Conservation (phyloP, 2,888 invertebrate genomes). For the Ethmia dodecea region DNA sequence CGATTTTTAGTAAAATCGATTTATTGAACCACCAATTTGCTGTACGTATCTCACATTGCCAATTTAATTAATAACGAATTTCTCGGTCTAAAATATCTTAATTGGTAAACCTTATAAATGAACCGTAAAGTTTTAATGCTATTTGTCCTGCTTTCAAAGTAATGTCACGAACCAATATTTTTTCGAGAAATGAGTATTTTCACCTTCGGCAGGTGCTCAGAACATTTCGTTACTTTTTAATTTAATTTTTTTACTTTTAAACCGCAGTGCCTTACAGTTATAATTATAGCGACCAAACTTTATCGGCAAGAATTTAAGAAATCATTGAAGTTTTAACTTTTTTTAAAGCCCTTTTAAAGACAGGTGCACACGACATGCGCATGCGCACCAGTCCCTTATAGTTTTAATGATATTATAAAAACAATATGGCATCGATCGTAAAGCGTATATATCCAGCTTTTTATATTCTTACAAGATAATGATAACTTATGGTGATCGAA, state of each 20-base stretch:
- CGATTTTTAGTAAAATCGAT: slow-evolving; percentile 10
- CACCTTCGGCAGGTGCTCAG: slow-evolving; percentile 1
- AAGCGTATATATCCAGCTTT: too few relatives aligned
- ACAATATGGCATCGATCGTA: slow-evolving; percentile 49
- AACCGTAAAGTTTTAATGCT: too few relatives aligned
- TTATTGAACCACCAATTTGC: slow-evolving; percentile 11
- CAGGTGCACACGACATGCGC: slow-evolving; percentile 30
- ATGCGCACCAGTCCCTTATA: slow-evolving; percentile 34
- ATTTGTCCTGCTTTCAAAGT: too few relatives aligned
- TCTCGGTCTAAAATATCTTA: too few relatives aligned
- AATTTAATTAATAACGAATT: too few relatives aligned
- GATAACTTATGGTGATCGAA: too few relatives aligned
- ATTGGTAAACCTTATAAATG: too few relatives aligned
- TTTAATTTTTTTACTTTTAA: too few relatives aligned
- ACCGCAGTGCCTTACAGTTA: slow-evolving; percentile 3
- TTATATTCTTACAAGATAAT: too few relatives aligned
- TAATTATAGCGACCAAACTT: slow-evolving; percentile 2
- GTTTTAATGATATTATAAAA: slow-evolving; percentile 64
- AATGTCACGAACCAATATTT: too few relatives aligned
- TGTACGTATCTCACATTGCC: slow-evolving; percentile 5
- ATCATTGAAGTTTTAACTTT: slow-evolving; percentile 30
- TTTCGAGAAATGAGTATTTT: slow-evolving; percentile 1
- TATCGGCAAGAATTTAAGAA: slow-evolving; percentile 27
- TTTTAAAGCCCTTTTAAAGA: slow-evolving; percentile 37
- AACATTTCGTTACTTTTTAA: background rate